Evolutionary conservation across 2,113 vertebrate genomes (phyloP), one percentile per base, ranked within the genome.

Genomic region (Oryzias curvinotus): DNA sequence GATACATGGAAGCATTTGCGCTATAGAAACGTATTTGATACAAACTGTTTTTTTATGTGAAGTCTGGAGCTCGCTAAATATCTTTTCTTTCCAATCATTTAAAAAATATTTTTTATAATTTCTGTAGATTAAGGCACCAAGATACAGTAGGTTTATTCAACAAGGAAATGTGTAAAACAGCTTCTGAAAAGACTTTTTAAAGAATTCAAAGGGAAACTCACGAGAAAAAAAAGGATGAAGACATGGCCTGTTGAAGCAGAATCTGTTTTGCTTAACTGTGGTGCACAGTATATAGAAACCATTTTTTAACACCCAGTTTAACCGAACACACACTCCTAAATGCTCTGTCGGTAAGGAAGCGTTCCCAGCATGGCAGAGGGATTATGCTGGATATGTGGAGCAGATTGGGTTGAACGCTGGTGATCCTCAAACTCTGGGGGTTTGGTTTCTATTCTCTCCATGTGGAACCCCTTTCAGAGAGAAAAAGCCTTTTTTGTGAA

Each of bases 381-480:
- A 87, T 84, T 71, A 85, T 65, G 48, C 3, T 61, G 83, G 78
- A 82, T 84, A 71, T 78, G 62, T 74, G 68, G 16, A 75, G 74
- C 71, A 81, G 83, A 83, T 85, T 78, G 75, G 62, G 62, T 58
- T 64, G 71, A 73, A 56, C 30, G 55, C 53, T 60, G 48, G 55
- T 75, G 81, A 85, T 85, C 66, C 81, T 62, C 63, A 52, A 59
- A 65, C 66, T 75, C 69, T 21, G 59, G 73, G 72, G 67, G 51
- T 50, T 60, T 68, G 67, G 66, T 66, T 77, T 81, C 49, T 63
- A 63, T 78, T 78, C 65, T 71, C 52, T 28, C 67, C 51, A 2
- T 60, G 65, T 68, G 56, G 49, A 57, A 64, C 65, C 60, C 65
- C 62, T 46, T 48, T 79, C 41, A 36, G 36, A 36, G 8, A 12